Conservation (phyloP, 2,113 vertebrate genomes). For the Macheiramphus alcinus region DNA sequence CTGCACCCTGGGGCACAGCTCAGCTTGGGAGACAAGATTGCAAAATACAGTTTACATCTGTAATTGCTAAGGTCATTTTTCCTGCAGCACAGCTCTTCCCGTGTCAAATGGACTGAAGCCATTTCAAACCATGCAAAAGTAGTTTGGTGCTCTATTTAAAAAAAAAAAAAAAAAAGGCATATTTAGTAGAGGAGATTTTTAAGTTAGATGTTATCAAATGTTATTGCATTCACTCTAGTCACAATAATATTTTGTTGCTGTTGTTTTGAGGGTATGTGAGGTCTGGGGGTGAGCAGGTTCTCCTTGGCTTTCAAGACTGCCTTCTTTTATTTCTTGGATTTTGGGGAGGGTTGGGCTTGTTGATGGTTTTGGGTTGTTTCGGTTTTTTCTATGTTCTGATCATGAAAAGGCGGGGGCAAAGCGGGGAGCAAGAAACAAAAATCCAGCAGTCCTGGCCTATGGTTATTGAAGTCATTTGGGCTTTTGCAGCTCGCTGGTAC, state of each 20-base stretch:
- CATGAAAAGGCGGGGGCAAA: not conserved
- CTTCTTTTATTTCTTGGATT: not conserved
- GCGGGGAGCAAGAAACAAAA: not conserved
- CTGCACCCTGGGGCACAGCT: not conserved
- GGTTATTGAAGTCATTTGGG: not conserved
- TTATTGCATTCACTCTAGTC: not conserved
- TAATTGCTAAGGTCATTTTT: not conserved
- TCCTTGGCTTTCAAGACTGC: not conserved
- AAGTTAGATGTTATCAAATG: not conserved
- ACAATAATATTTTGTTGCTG: not conserved
- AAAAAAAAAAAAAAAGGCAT: not conserved
- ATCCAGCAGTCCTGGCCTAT: not conserved
- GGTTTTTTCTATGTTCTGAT: not conserved
- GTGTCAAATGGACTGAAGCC: not conserved
- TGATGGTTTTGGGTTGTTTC: not conserved
- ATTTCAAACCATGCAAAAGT: not conserved
- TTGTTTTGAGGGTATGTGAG: not conserved
- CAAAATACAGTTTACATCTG: not conserved
- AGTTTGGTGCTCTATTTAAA: not conserved
- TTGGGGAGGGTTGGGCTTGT: fast-evolving
- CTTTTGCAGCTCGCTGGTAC: not conserved
- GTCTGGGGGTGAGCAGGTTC: not conserved
- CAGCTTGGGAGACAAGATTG: not conserved
- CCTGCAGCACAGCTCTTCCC: not conserved
- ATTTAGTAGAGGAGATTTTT: not conserved